Evolutionary conservation across 2,113 vertebrate species (phyloP).

Genomic region (Puffinus mauretanicus): DNA sequence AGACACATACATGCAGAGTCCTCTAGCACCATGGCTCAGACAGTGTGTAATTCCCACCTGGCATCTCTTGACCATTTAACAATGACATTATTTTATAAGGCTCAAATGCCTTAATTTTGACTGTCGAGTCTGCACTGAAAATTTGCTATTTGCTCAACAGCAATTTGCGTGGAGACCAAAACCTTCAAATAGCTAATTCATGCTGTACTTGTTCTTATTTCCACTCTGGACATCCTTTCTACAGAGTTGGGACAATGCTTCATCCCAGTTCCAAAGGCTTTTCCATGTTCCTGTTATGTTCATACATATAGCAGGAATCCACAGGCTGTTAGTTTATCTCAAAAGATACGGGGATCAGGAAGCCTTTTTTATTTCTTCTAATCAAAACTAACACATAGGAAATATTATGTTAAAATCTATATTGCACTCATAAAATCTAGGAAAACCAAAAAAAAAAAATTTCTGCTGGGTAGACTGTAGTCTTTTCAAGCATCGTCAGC

Average conservation of each 20-base stretch:
- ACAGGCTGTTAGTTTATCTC: neutral
- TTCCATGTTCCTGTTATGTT: accelerated
- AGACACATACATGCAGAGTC: neutral
- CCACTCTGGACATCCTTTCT: neutral
- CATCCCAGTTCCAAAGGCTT: neutral
- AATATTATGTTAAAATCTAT: neutral
- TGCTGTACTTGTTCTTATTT: neutral
- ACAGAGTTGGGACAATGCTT: neutral
- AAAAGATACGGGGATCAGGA: neutral
- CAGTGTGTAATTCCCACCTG: neutral
- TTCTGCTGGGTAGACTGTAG: neutral
- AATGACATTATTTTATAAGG: neutral
- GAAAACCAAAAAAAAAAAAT: neutral
- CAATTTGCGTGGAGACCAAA: neutral
- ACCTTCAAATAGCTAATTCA: neutral
- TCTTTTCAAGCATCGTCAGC: accelerated
- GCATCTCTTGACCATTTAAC: neutral
- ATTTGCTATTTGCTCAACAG: neutral
- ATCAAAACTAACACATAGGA: neutral
- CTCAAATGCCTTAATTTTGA: neutral
- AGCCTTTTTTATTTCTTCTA: neutral
- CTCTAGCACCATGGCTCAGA: neutral
- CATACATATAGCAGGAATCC: neutral
- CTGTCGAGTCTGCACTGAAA: neutral
- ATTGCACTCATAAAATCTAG: neutral